phyloP scores from a whole-genome alignment of 2,797 vertebrate species.

The Bufotes viridis region DNA sequence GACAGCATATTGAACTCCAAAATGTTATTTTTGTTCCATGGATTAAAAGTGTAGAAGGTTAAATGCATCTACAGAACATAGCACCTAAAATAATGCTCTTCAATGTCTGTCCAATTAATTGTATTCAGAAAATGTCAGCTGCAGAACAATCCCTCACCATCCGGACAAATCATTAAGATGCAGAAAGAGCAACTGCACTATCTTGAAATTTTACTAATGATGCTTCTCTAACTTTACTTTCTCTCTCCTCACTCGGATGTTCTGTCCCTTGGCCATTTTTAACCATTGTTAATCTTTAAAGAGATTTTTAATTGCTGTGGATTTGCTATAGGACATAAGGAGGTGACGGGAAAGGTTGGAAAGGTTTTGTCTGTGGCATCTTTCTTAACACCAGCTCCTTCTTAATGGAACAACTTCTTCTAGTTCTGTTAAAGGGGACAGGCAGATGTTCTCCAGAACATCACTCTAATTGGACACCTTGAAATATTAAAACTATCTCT shows the following conservation, averaged over 20 bases:
- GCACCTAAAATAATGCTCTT: constrained; percentile 46
- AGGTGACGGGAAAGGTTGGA: constrained; percentile 49
- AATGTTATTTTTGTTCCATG: constrained; percentile 21
- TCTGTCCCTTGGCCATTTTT: constrained; percentile 61
- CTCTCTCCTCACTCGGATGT: constrained; percentile 55
- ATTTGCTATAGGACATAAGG: constrained; percentile 46
- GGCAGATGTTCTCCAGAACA: neutral
- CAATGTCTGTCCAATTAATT: constrained; percentile 56
- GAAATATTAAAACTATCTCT: constrained; percentile 33
- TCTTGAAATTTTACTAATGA: constrained; percentile 62
- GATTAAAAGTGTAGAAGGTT: constrained; percentile 51
- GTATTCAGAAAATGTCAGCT: constrained; percentile 63
- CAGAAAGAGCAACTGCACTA: constrained; percentile 50
- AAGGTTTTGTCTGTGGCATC: constrained; percentile 42
- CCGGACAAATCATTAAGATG: constrained; percentile 56
- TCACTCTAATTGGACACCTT: constrained; percentile 20
- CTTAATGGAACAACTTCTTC: constrained; percentile 37
- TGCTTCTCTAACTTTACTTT: constrained; percentile 57
- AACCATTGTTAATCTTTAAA: constrained; percentile 64
- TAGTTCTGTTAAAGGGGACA: constrained; percentile 32
- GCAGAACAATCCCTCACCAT: constrained; percentile 46
- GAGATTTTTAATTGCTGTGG: constrained; percentile 61
- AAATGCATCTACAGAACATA: constrained; percentile 50
- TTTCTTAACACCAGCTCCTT: constrained; percentile 19
- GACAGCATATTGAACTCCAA: neutral